Percentiles rank a stretch among this genome's conserved stretches.
Conservation (phyloP, 2,113 vertebrate genomes). For the Daubentonia madagascariensis region DNA sequence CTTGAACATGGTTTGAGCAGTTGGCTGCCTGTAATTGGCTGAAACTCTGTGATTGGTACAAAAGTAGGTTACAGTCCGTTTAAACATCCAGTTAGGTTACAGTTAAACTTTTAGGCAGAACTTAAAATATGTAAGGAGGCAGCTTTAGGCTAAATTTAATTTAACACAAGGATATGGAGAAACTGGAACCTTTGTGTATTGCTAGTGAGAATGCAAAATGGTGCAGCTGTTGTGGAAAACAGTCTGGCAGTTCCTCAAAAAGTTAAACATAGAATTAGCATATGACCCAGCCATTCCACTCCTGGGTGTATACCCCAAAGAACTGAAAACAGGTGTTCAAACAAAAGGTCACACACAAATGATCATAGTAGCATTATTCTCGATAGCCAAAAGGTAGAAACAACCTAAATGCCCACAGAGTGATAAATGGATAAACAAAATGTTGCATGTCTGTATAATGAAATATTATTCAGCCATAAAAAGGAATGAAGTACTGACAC, state of each 20-base stretch:
- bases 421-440: neutral
- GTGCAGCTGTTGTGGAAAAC: neutral
- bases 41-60: neutral
- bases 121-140: neutral
- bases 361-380: neutral
- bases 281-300: neutral
- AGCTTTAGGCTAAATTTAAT: neutral
- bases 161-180: neutral
- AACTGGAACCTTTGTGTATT: neutral
- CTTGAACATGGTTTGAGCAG: neutral
- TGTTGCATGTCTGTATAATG: neutral
- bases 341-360: neutral
- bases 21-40: neutral
- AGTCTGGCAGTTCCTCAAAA: neutral
- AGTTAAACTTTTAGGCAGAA: neutral
- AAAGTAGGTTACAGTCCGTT: neutral
- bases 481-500: neutral
- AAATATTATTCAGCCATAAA: neutral
- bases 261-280: constrained; percentile 11
- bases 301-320: neutral
- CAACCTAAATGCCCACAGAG: neutral
- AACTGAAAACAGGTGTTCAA: neutral
- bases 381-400: neutral
- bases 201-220: neutral
- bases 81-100: neutral